These are phyloP conservation scores for Platichthys flesus DNA, from an alignment of 2,113 vertebrate species.

Conservation along the genomic window DNA sequence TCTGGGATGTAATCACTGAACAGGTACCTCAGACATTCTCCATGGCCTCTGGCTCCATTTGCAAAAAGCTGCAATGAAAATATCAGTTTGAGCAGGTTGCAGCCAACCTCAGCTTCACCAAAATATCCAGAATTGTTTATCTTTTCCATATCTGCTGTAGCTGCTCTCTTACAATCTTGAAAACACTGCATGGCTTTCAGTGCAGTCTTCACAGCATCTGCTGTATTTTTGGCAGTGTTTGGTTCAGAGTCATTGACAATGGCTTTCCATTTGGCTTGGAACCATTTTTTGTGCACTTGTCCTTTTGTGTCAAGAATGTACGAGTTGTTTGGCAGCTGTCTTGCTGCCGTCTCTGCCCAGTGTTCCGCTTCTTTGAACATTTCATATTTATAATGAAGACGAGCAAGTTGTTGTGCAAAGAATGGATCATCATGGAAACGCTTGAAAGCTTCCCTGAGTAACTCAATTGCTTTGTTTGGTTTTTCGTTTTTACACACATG, in stretches of 20 bases:
- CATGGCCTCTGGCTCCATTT: conserved; percentile 47
- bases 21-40: conserved; percentile 81
- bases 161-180: conserved; percentile 78
- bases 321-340: no score
- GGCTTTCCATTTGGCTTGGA: conserved; percentile 75
- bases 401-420: conserved; percentile 84
- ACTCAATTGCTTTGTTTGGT: conserved; percentile 77
- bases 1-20: conserved; percentile 82
- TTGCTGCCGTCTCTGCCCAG: no score
- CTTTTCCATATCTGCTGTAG: conserved; percentile 72
- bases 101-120: conserved; percentile 84
- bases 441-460: conserved; percentile 79
- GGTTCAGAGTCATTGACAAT: conserved; percentile 45
- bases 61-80: conserved; percentile 76
- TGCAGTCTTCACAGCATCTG: conserved; percentile 76
- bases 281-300: conserved; percentile 86
- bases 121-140: conserved; percentile 82
- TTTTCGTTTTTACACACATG: conserved; percentile 73
- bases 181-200: conserved; percentile 86
- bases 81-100: conserved; percentile 80
- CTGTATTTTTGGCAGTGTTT: conserved; percentile 53
- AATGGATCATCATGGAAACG: conserved; percentile 80
- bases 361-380: no score
- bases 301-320: conserved; percentile 78
- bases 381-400: no score